Evolutionary conservation across 2,888 invertebrate species (phyloP), one percentile per base, ranked within the genome.

Genomic region (Arctia plantaginis): DNA sequence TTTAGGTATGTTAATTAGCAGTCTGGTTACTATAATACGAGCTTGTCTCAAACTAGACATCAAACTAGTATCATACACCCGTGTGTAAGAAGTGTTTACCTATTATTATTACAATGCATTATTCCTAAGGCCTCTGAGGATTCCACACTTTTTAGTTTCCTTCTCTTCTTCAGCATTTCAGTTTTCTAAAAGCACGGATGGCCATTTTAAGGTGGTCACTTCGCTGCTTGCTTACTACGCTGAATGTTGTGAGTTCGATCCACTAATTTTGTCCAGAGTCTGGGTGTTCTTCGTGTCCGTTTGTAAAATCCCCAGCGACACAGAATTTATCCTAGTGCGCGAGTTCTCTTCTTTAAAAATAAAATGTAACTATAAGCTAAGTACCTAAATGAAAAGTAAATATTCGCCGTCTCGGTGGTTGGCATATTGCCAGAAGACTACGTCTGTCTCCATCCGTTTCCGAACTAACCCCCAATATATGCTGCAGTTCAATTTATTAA

Each of bases 391-490:
- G 80, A 82, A 82, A 81, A 70, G 77, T 75, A 78, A 78, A 75
- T 79, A 81, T 81, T 79, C 78, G 72, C 71, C n/a, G 76, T 77
- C 79, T 81, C 76, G 51, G 62, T 65, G 69, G 30, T 77, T 86
- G 83, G 86, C 85, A 75, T 65, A 69, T 65, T 74, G 85, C 88
- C 88, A 88, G 86, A 83, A 88, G 87, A 83, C 85, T 85, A 78
- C 62, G 71, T 77, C 78, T 81, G 86, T 87, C 90, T 89, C 87
- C 90, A 87, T 91, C 90, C 91, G 91, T 89, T 91, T 90, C 89
- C 88, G 88, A 77, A 78, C 75, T 82, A 88, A 88, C 87, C 87
- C 88, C 89, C 84, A 85, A 90, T 91, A 91, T 91, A 91, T 91
- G 89, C 88, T 87, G 80, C 85, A 83, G 85, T 88, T 84, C 77